Evolutionary conservation across 2,797 vertebrate genomes (phyloP).

Genomic region (Intellagama lesueurii): DNA sequence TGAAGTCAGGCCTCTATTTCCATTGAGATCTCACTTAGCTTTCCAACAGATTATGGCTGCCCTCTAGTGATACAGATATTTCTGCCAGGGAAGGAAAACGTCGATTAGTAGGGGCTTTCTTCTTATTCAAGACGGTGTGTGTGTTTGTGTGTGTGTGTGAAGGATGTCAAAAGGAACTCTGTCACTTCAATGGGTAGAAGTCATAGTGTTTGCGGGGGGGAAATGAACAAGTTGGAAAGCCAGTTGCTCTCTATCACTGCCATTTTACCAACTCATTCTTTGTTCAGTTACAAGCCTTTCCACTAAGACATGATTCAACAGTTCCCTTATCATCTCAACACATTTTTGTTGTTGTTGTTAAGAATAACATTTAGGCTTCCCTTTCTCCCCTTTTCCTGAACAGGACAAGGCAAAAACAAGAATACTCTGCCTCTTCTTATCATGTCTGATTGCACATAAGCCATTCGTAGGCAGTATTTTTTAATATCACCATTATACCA

Average conservation of each 20-base stretch:
- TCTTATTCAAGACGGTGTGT: conserved; percentile 21
- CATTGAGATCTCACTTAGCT: conserved; percentile 39
- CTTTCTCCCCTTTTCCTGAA: neutral
- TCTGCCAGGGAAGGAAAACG: conserved; percentile 49
- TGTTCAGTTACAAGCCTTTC: neutral
- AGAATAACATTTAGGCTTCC: neutral
- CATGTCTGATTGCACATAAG: neutral
- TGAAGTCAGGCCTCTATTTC: conserved; percentile 52
- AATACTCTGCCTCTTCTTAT: neutral
- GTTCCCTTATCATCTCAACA: conserved; percentile 36
- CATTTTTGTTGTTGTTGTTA: conserved; percentile 15
- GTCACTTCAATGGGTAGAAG: neutral
- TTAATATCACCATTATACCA: neutral
- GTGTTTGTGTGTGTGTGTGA: neutral
- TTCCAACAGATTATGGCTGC: conserved; percentile 80
- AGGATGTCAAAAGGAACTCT: conserved; percentile 17
- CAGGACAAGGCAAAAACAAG: no score
- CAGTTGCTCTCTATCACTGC: neutral
- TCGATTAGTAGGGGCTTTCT: conserved; percentile 48
- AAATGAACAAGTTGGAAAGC: conserved; percentile 17
- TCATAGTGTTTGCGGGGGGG: conserved; percentile 19
- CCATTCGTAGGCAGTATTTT: neutral
- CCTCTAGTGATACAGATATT: conserved; percentile 82
- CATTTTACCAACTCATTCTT: conserved; percentile 27
- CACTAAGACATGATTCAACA: conserved; percentile 28